phyloP scores from a whole-genome alignment of 1,140 invertebrate genomes.

The Archivesica marissinica region DNA sequence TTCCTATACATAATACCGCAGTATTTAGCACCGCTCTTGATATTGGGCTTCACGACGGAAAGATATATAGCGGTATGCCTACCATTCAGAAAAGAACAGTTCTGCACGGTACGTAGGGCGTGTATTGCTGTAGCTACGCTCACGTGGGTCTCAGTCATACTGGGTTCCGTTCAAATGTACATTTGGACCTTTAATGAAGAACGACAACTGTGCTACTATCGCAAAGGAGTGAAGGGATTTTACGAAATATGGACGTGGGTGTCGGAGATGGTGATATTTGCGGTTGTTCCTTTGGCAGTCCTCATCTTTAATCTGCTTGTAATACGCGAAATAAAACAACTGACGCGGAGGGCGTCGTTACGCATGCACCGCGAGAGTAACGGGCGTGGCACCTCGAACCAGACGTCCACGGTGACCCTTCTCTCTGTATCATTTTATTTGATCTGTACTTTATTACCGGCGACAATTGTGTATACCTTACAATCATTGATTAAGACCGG shows the following conservation, averaged over 20 bases:
- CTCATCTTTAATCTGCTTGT: slow-evolving; percentile 82
- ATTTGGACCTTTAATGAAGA: slow-evolving; percentile 74
- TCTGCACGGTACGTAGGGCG: slow-evolving; percentile 75
- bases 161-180: slow-evolving; percentile 76
- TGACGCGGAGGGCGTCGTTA: slow-evolving; percentile 73
- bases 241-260: slow-evolving; percentile 80
- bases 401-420: slow-evolving; percentile 80
- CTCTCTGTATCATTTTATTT: slow-evolving; percentile 82
- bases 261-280: slow-evolving; percentile 80
- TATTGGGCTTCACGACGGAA: slow-evolving; percentile 94
- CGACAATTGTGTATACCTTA: slow-evolving; percentile 79
- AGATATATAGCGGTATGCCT: slow-evolving; percentile 98
- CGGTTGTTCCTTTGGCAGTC: slow-evolving; percentile 77
- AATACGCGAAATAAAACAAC: slow-evolving; percentile 76
- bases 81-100: slow-evolving; percentile 87
- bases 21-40: slow-evolving; percentile 80
- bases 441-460: slow-evolving; percentile 81
- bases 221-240: slow-evolving; percentile 60
- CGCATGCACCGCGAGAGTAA: slow-evolving; percentile 30
- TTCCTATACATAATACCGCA: slow-evolving; percentile 78
- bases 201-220: slow-evolving; percentile 37
- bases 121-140: slow-evolving; percentile 65
- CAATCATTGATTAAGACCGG: slow-evolving; percentile 70
- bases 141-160: slow-evolving; percentile 63
- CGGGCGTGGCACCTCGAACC: slow-evolving; percentile 48